Evolutionary conservation across 1,140 invertebrate genomes (phyloP).

Genomic region (Phymorhynchus buccinoides): DNA sequence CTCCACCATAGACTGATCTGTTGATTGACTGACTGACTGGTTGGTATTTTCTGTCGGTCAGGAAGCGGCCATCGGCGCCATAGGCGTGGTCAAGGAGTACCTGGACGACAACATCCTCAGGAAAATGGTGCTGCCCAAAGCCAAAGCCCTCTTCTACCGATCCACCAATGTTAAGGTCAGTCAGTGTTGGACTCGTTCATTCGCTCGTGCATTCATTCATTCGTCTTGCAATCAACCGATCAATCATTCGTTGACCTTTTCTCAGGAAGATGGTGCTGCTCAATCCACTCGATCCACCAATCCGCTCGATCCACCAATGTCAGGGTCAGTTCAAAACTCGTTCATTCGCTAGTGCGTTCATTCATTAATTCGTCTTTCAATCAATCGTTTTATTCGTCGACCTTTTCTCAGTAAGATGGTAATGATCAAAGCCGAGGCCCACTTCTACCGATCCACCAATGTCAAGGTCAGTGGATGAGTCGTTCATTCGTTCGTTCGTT

Average conservation of each 20-base stretch:
- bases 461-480: constrained; percentile 67
- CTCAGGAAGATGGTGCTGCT: no score
- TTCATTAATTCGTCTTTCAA: no score
- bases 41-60: constrained; percentile 41
- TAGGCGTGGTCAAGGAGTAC: constrained; percentile 88
- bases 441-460: constrained; percentile 88
- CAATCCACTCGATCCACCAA: no score
- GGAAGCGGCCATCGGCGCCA: constrained; percentile 84
- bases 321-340: no score
- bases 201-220: neutral
- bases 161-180: constrained; percentile 78
- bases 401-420: constrained; percentile 87
- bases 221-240: no score
- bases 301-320: no score
- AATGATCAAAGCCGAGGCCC: constrained; percentile 87
- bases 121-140: constrained; percentile 88
- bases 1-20: neutral
- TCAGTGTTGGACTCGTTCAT: neutral
- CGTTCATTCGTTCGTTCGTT: neutral
- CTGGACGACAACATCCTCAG: constrained; percentile 88
- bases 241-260: no score
- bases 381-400: no score
- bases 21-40: neutral
- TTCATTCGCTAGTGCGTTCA: no score
- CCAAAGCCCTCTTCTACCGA: constrained; percentile 89